phyloP scores from a whole-genome alignment of 2,113 vertebrate species.

The Progne subis region DNA sequence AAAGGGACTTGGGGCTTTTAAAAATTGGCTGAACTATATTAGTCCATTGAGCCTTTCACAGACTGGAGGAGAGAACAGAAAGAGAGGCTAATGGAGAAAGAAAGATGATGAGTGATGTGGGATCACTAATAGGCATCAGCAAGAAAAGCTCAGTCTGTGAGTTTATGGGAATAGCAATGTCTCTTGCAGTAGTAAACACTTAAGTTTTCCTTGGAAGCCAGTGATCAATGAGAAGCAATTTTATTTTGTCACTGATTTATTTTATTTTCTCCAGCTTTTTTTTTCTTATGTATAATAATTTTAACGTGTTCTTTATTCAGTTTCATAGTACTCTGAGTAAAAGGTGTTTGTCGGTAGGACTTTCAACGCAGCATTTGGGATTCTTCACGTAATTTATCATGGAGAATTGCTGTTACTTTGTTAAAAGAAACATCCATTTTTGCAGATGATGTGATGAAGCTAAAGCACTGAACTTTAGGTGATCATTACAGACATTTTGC shows the following conservation, averaged over 20 bases:
- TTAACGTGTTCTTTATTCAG: neutral
- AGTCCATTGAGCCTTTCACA: neutral
- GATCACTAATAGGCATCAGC: neutral
- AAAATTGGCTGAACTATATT: neutral
- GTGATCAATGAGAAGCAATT: neutral
- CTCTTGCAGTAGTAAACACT: neutral
- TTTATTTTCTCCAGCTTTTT: neutral
- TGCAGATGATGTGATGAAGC: neutral
- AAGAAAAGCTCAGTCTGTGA: neutral
- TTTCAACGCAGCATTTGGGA: neutral
- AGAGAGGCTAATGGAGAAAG: neutral
- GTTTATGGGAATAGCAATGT: neutral
- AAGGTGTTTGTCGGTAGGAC: neutral
- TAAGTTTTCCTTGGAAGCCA: neutral
- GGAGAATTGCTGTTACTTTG: neutral
- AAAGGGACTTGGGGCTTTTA: constrained; percentile 10
- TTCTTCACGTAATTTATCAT: neutral
- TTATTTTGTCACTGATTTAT: neutral
- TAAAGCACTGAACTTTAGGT: neutral
- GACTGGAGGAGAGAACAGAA: neutral
- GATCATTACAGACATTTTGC: neutral
- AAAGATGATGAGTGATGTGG: neutral
- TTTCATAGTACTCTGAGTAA: neutral
- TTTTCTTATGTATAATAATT: neutral
- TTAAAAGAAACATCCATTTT: neutral